A percentile compares a stretch with the other conserved stretches of the same genome.
phyloP scores from a whole-genome alignment of 2,797 vertebrate species.

The Denticeps clupeoides region DNA sequence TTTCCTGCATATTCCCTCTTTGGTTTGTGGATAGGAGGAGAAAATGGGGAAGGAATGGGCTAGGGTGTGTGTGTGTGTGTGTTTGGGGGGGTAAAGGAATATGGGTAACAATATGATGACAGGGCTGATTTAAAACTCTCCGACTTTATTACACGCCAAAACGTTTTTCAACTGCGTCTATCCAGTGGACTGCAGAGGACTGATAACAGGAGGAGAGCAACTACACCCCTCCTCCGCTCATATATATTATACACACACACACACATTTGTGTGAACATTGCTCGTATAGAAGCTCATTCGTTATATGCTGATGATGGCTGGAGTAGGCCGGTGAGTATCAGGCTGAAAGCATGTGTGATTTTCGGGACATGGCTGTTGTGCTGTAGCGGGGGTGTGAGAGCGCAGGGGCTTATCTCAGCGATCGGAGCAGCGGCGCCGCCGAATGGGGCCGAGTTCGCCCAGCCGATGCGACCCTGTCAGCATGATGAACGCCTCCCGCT shows the following conservation, averaged over 20 bases:
- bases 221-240: constrained; percentile 9
- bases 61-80: constrained; percentile 10
- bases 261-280: constrained; percentile 19
- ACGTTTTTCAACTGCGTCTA: constrained; percentile 36
- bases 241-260: constrained; percentile 25
- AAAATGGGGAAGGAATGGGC: constrained; percentile 9
- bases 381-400: not conserved
- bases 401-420: constrained; percentile 22
- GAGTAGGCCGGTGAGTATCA: constrained; percentile 42
- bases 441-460: constrained; percentile 1
- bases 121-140: constrained; percentile 51
- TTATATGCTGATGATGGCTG: constrained; percentile 53
- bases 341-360: constrained; percentile 25
- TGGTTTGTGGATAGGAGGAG: not conserved
- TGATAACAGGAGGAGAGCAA: constrained; percentile 62
- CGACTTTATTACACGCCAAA: constrained; percentile 51
- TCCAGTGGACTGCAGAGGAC: constrained; percentile 51
- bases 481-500: constrained; percentile 20
- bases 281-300: constrained; percentile 58
- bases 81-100: not conserved
- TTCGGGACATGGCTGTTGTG: not conserved
- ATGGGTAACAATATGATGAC: constrained; percentile 15
- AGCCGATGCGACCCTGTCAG: constrained; percentile 21
- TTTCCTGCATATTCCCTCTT: not conserved
- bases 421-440: constrained; percentile 14